These are phyloP conservation scores for Drepana arcuata DNA, from an alignment of 1,140 invertebrate genomes.

Conservation along the genomic window DNA sequence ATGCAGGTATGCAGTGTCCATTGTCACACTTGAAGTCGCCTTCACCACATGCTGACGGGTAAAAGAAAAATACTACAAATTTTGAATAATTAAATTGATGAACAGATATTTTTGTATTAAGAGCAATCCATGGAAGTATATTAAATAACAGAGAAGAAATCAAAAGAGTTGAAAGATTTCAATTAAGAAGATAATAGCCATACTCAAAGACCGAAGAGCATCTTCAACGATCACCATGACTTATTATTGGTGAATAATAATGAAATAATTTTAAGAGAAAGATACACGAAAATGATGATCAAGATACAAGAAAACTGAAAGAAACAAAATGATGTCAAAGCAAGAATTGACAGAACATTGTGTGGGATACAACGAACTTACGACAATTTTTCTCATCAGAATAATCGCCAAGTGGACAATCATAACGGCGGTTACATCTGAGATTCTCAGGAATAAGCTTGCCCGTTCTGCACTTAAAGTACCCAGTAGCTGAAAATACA, in stretches of 20 bases:
- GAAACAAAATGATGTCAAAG: conserved; percentile 18
- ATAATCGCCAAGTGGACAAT: conserved; percentile 77
- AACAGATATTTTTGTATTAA: too few species aligned
- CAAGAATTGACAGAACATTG: conserved; percentile 12
- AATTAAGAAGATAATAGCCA: too few species aligned
- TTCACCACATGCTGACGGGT: conserved; percentile 56
- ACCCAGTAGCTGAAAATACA: conserved; percentile 59
- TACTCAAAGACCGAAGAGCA: too few species aligned
- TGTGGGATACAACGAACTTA: conserved; percentile 72
- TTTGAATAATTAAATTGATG: too few species aligned
- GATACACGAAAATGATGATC: too few species aligned
- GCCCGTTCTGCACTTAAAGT: conserved; percentile 81
- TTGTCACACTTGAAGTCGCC: conserved; percentile 75
- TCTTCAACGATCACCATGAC: too few species aligned
- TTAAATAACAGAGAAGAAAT: too few species aligned
- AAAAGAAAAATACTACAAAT: too few species aligned
- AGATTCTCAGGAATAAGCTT: conserved; percentile 75
- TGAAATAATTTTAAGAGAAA: too few species aligned
- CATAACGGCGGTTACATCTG: conserved; percentile 78
- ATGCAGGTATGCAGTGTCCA: conserved; percentile 79
- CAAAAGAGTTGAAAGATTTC: too few species aligned
- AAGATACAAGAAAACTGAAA: conserved; percentile 2
- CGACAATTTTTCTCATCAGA: conserved; percentile 82
- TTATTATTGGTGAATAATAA: too few species aligned
- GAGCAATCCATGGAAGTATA: conserved; percentile 9